Evolutionary conservation across 2,113 vertebrate genomes (phyloP).

Genomic region (Camarhynchus parvulus): DNA sequence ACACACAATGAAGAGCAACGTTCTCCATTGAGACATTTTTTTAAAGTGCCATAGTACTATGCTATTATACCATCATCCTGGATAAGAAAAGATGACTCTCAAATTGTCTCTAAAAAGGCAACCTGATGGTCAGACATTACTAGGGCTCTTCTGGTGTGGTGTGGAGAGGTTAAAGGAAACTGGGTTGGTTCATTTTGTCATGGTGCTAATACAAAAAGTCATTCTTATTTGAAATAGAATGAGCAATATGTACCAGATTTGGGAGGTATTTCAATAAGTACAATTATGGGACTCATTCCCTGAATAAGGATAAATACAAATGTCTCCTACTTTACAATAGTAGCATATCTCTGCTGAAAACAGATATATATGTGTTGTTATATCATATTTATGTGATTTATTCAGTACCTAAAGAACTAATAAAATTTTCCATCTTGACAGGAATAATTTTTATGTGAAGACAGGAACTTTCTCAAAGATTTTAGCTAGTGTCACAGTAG

Average conservation of each 20-base stretch:
- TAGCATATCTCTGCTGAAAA: background rate
- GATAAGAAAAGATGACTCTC: background rate
- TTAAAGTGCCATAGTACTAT: background rate
- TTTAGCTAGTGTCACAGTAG: background rate
- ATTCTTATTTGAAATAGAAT: background rate
- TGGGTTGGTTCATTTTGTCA: background rate
- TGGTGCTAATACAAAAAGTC: background rate
- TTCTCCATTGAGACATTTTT: background rate
- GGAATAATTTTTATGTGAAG: background rate
- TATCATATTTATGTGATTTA: slow-evolving; percentile 13
- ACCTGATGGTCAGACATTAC: background rate
- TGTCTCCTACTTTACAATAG: background rate
- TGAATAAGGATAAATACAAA: slow-evolving; percentile 11
- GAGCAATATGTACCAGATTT: background rate
- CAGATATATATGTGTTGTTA: background rate
- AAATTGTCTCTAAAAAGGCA: background rate
- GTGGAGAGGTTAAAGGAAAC: background rate
- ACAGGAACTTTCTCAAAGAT: background rate
- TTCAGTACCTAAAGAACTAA: slow-evolving; percentile 1
- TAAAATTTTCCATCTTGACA: background rate
- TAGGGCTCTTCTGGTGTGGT: background rate
- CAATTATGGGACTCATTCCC: background rate
- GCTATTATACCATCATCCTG: background rate
- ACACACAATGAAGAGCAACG: background rate
- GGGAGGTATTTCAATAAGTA: background rate